phyloP scores from a whole-genome alignment of 2,113 vertebrate species.

The Cromileptes altivelis region DNA sequence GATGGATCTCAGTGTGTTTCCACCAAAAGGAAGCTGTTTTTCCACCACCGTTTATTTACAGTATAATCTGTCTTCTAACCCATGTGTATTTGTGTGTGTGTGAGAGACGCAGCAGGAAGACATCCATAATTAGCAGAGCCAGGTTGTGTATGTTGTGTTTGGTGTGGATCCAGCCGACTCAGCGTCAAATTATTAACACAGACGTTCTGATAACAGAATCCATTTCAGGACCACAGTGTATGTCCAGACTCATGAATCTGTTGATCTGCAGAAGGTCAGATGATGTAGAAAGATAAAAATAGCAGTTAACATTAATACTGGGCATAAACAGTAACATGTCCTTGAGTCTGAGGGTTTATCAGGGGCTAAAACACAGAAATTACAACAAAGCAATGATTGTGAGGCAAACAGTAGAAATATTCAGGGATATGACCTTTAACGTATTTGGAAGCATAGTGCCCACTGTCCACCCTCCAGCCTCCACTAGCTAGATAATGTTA shows the following conservation, averaged over 20 bases:
- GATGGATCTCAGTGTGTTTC: conserved; percentile 54
- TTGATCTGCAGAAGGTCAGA: too few species aligned
- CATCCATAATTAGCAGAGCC: conserved; percentile 38
- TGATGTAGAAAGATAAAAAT: too few species aligned
- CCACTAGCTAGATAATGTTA: too few species aligned
- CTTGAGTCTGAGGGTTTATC: too few species aligned
- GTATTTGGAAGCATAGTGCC: too few species aligned
- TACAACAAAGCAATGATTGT: too few species aligned
- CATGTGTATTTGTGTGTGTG: conserved; percentile 36
- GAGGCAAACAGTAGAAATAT: too few species aligned
- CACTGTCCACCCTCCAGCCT: too few species aligned
- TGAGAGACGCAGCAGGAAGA: conserved; percentile 30
- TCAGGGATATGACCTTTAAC: too few species aligned
- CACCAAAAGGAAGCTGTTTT: conserved; percentile 58
- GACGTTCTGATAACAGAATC: not conserved
- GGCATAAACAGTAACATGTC: too few species aligned
- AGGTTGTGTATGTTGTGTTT: conserved; percentile 10
- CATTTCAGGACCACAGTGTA: not conserved
- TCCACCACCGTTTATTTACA: conserved; percentile 19
- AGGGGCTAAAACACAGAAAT: too few species aligned
- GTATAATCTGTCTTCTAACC: conserved; percentile 24
- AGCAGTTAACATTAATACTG: too few species aligned
- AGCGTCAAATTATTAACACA: not conserved
- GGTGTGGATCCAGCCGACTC: not conserved
- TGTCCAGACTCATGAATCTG: not conserved